Evolutionary conservation across 2,888 invertebrate genomes (phyloP), one percentile per base, ranked within the genome.

Genomic region (Campoplex nolae): DNA sequence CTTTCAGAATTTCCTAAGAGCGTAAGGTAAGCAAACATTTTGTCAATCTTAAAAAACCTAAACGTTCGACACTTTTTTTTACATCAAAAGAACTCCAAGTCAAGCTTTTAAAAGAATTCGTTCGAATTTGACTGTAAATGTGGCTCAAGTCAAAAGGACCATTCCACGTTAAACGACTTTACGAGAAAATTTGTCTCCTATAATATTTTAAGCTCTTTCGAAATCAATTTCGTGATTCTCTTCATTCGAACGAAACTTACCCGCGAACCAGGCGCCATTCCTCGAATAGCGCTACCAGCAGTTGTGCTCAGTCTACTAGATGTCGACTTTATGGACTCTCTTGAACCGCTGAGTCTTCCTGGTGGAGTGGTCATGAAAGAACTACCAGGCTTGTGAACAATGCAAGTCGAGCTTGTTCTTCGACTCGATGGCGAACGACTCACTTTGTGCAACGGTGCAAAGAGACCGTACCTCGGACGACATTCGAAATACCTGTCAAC

Each of bases 371-470:
- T 96, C 91, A 96, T 96, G 89, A 96, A 96, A 76, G 96, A 96
- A 4, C 96, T 96, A 94, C 96, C 95, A 16, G 94, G 93, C 93
- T 95, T 96, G 94, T 96, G 97, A 88, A 96, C 95, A 86, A 95
- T 95, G 94, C 96, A 97, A 62, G 71, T 51, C 89, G 76, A 38
- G 90, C 95, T 96, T 70, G 96, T 96, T 92, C 96, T 96, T 91
- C 96, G 95, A 94, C 96, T 97, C 77, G 97, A 97, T 48, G 98
- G 98, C 68, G 98, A 98, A 88, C 97, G 96, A 91, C 97, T 97
- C 88, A 99, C 98, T 95, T 99, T 99, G 92, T 97, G 96, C 83
- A 97, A 95, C 2, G 99, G 99, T 38, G 99, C 98, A 95, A 99
- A 99, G 87, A 99, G 95, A 2, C 99, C 99, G 95, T 97, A 98